These are phyloP conservation scores for Silvanus unidentatus DNA, from an alignment of 2,888 invertebrate species.

Conservation along the genomic window DNA sequence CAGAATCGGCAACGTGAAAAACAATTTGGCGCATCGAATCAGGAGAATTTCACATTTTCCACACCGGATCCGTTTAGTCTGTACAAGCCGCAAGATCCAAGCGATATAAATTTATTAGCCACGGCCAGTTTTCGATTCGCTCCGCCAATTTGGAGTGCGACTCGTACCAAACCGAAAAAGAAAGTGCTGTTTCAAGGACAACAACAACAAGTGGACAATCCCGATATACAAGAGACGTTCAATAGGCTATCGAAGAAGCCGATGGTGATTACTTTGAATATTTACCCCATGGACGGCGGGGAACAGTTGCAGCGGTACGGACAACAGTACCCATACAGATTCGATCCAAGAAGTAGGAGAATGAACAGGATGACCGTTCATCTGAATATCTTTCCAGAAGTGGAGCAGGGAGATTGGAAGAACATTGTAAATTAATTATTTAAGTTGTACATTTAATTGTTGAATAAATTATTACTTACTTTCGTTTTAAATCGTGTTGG, in stretches of 20 bases:
- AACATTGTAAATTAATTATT: neutral
- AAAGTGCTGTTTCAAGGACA: neutral
- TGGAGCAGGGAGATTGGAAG: neutral
- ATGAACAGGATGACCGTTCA: constrained; percentile 28
- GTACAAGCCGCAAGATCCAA: constrained; percentile 67
- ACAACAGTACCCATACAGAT: constrained; percentile 10
- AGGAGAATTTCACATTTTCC: constrained; percentile 9
- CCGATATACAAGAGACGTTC: constrained; percentile 14
- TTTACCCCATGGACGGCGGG: constrained; percentile 24
- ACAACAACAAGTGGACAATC: constrained; percentile 8
- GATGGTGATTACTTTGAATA: constrained; percentile 26
- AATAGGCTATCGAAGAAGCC: constrained; percentile 16
- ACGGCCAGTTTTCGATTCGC: constrained; percentile 48
- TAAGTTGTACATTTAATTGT: neutral
- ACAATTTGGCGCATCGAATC: constrained; percentile 3
- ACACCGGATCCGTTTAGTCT: constrained; percentile 59
- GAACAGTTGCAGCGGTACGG: neutral
- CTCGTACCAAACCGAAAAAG: neutral
- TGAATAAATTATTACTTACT: constrained; percentile 39
- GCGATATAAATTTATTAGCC: constrained; percentile 68
- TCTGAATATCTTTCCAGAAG: constrained; percentile 26
- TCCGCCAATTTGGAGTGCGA: constrained; percentile 35
- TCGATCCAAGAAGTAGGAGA: constrained; percentile 9
- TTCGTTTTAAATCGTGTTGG: constrained; percentile 51
- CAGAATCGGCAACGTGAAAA: constrained; percentile 10